Conservation (phyloP, 2,888 invertebrate genomes). For the Lycaena phlaeas region DNA sequence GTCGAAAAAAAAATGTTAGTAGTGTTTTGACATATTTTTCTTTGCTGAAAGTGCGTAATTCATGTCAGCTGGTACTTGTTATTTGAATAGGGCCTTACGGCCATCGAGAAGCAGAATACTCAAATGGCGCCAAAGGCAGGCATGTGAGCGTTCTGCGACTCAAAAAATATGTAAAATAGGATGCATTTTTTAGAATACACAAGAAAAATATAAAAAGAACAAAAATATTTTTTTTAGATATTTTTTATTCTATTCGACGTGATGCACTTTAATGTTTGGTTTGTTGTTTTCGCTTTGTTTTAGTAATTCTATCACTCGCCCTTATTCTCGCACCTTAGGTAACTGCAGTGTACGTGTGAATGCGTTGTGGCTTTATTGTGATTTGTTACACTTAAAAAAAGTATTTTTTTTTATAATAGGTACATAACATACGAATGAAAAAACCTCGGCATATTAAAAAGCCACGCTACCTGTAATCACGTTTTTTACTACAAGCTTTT, state of each 20-base stretch:
- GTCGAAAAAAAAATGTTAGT: slow-evolving; percentile 70
- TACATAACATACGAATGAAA: too few species aligned
- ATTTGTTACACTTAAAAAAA: not conserved
- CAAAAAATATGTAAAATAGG: slow-evolving; percentile 57
- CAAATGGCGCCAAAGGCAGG: slow-evolving; percentile 36
- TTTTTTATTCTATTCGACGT: slow-evolving; percentile 51
- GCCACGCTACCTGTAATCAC: not conserved
- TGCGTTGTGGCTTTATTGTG: slow-evolving; percentile 1
- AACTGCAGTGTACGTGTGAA: slow-evolving; percentile 13
- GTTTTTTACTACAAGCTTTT: too few species aligned
- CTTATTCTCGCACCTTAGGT: slow-evolving; percentile 52
- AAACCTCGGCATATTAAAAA: too few species aligned
- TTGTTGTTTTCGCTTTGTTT: slow-evolving; percentile 64
- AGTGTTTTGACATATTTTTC: slow-evolving; percentile 75
- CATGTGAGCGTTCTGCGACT: slow-evolving; percentile 58
- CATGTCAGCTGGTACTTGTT: slow-evolving; percentile 70
- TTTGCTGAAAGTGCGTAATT: slow-evolving; percentile 75
- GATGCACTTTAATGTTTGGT: slow-evolving; percentile 64
- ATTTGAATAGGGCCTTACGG: slow-evolving; percentile 30
- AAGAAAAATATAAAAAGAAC: slow-evolving; percentile 38
- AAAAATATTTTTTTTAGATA: slow-evolving; percentile 46
- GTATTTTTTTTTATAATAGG: too few species aligned
- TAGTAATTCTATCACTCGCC: slow-evolving; percentile 43
- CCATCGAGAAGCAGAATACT: slow-evolving; percentile 53
- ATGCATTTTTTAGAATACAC: slow-evolving; percentile 54